Evolutionary conservation across 2,797 vertebrate genomes (phyloP), one percentile per base, ranked within the genome.

Genomic region (Gymnodraco acuticeps): DNA sequence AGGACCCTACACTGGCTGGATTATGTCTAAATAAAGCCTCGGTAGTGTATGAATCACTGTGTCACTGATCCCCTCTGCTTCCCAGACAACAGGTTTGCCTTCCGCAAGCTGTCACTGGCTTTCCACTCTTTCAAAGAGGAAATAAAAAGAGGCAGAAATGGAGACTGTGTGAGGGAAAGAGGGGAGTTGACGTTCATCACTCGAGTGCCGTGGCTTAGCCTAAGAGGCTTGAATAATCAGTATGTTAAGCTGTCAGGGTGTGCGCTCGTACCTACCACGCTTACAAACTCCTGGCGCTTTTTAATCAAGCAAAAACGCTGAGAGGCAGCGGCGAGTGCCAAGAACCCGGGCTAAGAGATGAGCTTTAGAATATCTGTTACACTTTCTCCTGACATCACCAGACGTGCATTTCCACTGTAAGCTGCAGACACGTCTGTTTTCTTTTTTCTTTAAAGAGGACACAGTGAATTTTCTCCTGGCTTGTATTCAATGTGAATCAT

Each of bases 221-320:
- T 95, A 95, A 95, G 95, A 95, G 90, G 94, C 94, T 94, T 95
- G 93, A 95, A 95, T 94, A 95, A 94, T 95, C 95, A 95, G 92
- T 88, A 87, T 91, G 91, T 93, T 95, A 95, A 95, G 94, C 94
- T 93, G 94, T 91, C 91, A 88, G 89, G 83, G 82, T 84, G 88
- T 92, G 83, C 71, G 86, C 88, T 88, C 83, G 73, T 91, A 94
- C 93, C 93, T 93, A 94, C 92, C 84, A 84, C 73, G 79, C 88
- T 90, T 89, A 89, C 91, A 84, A 93, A 95, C 91, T 93, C 92
- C 91, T 87, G 88, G 81, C 58, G 82, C 88, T 89, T 94, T 95
- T 94, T 94, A 94, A 95, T 94, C 92, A 92, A 91, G 90, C 71
- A 86, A 85, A 93, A 94, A 90, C 63, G 82, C 87, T 85, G 87